phyloP scores from a whole-genome alignment of 2,888 invertebrate species.

The Coremacera marginata region DNA sequence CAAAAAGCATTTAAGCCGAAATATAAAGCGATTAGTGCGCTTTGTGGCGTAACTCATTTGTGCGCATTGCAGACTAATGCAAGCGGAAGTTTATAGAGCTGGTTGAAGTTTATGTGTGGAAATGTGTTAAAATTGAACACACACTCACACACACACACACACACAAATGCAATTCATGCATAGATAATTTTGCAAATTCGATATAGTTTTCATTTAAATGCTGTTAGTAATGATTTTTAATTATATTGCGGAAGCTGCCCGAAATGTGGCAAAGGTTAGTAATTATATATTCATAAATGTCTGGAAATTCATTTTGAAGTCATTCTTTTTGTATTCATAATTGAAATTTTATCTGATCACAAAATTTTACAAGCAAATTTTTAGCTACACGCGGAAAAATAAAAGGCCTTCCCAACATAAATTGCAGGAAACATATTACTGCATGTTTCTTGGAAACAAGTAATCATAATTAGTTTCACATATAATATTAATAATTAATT shows the following conservation, averaged over 20 bases:
- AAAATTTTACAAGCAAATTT: too few species aligned
- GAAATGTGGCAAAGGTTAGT: not conserved
- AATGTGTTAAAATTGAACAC: not conserved
- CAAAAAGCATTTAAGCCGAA: not conserved
- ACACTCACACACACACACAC: not conserved
- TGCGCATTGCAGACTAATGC: slow-evolving; percentile 17
- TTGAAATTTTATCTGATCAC: too few species aligned
- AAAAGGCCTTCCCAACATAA: too few species aligned
- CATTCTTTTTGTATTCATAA: too few species aligned
- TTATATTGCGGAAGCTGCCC: not conserved
- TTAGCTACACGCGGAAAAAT: too few species aligned
- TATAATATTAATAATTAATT: too few species aligned
- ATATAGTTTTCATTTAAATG: not conserved
- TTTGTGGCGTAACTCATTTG: too few species aligned
- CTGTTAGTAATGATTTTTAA: not conserved
- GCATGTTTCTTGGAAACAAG: too few species aligned
- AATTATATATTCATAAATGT: not conserved
- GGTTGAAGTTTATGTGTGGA: not conserved
- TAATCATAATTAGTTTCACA: too few species aligned
- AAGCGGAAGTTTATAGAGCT: not conserved
- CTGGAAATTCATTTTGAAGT: not conserved
- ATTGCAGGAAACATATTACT: too few species aligned
- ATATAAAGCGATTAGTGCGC: too few species aligned
- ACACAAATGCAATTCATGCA: not conserved
- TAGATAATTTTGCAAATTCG: not conserved